Percentiles rank a stretch among this genome's conserved stretches.
phyloP scores from a whole-genome alignment of 1,140 invertebrate genomes.

The Aphelenchoides avenae region DNA sequence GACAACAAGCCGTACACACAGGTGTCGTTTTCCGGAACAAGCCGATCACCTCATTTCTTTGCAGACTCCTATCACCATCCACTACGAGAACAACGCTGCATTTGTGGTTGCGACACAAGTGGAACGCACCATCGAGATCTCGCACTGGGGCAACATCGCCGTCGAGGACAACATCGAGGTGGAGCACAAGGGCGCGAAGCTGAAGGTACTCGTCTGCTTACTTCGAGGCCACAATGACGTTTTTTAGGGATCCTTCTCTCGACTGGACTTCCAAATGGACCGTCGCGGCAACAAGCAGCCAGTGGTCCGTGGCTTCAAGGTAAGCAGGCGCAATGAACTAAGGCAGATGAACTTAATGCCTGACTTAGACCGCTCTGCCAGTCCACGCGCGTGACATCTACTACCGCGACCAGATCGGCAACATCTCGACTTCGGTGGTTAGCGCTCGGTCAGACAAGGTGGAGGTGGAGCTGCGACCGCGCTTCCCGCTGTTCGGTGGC shows the following conservation, averaged over 20 bases:
- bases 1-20: slow-evolving; percentile 36
- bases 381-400: slow-evolving; percentile 84
- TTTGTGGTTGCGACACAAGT: slow-evolving; percentile 83
- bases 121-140: slow-evolving; percentile 84
- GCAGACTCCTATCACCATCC: slow-evolving; percentile 64
- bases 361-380: slow-evolving; percentile 74
- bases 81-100: slow-evolving; percentile 93
- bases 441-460: slow-evolving; percentile 73
- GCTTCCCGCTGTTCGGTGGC: slow-evolving; percentile 95
- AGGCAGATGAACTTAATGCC: slow-evolving; percentile 18
- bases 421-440: slow-evolving; percentile 95
- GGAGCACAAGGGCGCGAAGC: slow-evolving; percentile 79
- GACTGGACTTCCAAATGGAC: slow-evolving; percentile 55
- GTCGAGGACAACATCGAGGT: slow-evolving; percentile 89
- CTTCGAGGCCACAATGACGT: background rate
- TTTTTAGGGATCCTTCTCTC: slow-evolving; percentile 53
- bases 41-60: slow-evolving; percentile 10
- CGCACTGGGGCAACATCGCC: slow-evolving; percentile 98
- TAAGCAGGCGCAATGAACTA: slow-evolving; percentile 6
- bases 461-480: slow-evolving; percentile 84
- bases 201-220: slow-evolving; percentile 62
- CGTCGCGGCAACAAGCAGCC: slow-evolving; percentile 48
- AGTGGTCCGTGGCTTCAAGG: slow-evolving; percentile 51
- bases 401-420: slow-evolving; percentile 95
- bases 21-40: slow-evolving; percentile 17